Evolutionary conservation across 2,888 invertebrate genomes (phyloP).

Genomic region (Lasiommata megera): DNA sequence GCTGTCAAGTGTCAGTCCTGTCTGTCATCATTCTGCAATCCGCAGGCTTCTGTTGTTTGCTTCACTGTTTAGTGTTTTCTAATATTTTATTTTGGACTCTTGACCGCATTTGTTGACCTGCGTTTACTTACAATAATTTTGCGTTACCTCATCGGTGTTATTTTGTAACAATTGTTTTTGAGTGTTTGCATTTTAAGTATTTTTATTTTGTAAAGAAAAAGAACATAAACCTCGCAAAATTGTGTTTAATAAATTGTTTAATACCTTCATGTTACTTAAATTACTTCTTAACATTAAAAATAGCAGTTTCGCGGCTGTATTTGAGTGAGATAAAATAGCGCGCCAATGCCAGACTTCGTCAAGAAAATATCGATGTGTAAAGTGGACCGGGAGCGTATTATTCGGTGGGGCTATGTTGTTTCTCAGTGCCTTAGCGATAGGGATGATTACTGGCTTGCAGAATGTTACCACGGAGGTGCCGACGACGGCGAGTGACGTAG

Average conservation of each 20-base stretch:
- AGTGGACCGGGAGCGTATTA: conserved; percentile 40
- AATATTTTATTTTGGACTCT: conserved; percentile 59
- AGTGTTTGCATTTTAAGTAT: conserved; percentile 18
- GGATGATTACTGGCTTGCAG: conserved; percentile 70
- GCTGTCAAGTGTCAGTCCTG: neutral
- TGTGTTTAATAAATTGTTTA: conserved; percentile 22
- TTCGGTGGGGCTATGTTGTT: conserved; percentile 77
- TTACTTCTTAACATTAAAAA: conserved; percentile 1
- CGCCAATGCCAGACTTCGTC: conserved; percentile 65
- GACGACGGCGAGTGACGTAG: conserved; percentile 59
- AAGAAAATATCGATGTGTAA: conserved; percentile 43
- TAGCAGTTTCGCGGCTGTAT: conserved; percentile 36
- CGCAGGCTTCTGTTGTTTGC: conserved; percentile 74
- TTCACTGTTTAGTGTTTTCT: conserved; percentile 59
- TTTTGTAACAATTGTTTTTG: conserved; percentile 14
- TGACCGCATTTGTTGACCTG: conserved; percentile 35
- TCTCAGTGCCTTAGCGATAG: conserved; percentile 76
- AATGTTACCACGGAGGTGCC: conserved; percentile 68
- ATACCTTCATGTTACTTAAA: conserved; percentile 40
- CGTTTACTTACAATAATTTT: conserved; percentile 38
- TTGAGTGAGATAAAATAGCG: conserved; percentile 46
- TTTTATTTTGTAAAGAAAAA: conserved; percentile 17
- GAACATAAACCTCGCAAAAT: conserved; percentile 29
- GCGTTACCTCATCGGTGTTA: conserved; percentile 34
- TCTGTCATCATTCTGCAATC: conserved; percentile 25